A percentile compares a stretch with the other conserved stretches of the same genome.
These are phyloP conservation scores for Epizoanthus stellaris DNA, from an alignment of 92 coral and sea anemone species.

Conservation along the genomic window DNA sequence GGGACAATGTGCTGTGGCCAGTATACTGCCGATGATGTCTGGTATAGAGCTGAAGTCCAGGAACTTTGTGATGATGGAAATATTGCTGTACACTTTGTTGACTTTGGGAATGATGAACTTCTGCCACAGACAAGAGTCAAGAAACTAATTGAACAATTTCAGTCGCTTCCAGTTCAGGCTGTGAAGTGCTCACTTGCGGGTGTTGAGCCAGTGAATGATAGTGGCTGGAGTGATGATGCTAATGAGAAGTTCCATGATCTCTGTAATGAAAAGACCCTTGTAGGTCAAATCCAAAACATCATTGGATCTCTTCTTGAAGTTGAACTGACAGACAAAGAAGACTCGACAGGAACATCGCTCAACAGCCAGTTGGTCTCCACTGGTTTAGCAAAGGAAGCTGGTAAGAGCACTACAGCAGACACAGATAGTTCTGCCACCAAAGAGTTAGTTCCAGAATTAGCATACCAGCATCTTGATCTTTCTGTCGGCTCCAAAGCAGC, in stretches of 20 bases:
- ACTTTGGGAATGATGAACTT: slow-evolving; percentile 77
- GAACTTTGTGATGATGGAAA: slow-evolving; percentile 49
- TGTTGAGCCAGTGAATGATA: slow-evolving; percentile 52
- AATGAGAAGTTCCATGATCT: slow-evolving; percentile 56
- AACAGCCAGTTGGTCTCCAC: slow-evolving; percentile 20
- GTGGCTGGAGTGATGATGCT: slow-evolving; percentile 52
- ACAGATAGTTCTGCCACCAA: not conserved
- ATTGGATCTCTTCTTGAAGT: slow-evolving; percentile 9
- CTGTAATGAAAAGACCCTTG: slow-evolving; percentile 47
- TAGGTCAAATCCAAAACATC: not conserved
- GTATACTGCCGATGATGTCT: slow-evolving; percentile 73
- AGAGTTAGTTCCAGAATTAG: not conserved
- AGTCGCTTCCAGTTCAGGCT: slow-evolving; percentile 73
- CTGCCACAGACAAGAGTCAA: slow-evolving; percentile 61
- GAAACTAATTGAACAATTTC: slow-evolving; percentile 66
- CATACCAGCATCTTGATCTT: not conserved
- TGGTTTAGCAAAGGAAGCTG: slow-evolving; percentile 1
- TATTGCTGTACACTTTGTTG: slow-evolving; percentile 74
- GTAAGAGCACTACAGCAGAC: no score
- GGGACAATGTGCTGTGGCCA: slow-evolving; percentile 80
- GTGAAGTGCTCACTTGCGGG: slow-evolving; percentile 61
- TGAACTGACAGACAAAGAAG: slow-evolving; percentile 36
- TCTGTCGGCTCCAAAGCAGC: not conserved
- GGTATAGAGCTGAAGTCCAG: slow-evolving; percentile 84
- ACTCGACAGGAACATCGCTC: slow-evolving; percentile 6